Base-by-base conservation (phyloP, 2,797 vertebrate genomes). In the Sphaeramia orbicularis region DNA sequence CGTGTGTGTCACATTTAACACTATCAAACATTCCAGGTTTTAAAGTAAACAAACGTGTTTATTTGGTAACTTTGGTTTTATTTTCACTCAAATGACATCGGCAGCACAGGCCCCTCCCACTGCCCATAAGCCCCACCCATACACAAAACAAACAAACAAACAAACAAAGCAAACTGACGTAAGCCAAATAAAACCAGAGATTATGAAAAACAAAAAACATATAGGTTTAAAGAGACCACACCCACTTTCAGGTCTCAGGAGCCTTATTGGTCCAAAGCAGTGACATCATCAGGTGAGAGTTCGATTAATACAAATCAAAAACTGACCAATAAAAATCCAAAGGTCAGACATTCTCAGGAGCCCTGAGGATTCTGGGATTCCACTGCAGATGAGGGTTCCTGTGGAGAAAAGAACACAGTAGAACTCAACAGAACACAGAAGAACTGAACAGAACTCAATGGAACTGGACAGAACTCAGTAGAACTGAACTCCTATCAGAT, bases 321-420 rank as follows among this genome's bases (percentile, higher is more conserved):
- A 44, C 55, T 16, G 38, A 74, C 62, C 47, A 62, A 70, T 35
- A 37, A 36, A 47, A 60, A 3, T 32, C 19, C 41, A 51, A 41
- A 51, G 13, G 54, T 27, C 41, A 71, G 52, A 32, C 43, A 47
- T 57, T 42, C 70, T 91, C 88, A 90, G 54, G 91, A 92, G 16
- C 85, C 55, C 54, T 83, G 78, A 35, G 89, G 80, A 40, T 84
- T 91, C 66, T 89, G 86, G 63, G 82, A 58, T 60, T 92, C 90
- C 10, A 69, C 45, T 0, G 72, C 75, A 6, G 78, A 72, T 4
- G 84, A 71, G 1, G 81, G 71, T 60, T 92, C 91, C 91, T 93
- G 71, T 6, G 54, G 44, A 7, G 60, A 21, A 50, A n/a, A n/a
- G n/a, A n/a, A n/a, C n/a, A n/a, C n/a, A n/a, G n/a, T n/a, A n/a